Percentiles rank a stretch among this genome's conserved stretches.
These are phyloP conservation scores for Phoxinus phoxinus DNA, from an alignment of 2,113 vertebrate genomes.

Conservation along the genomic window DNA sequence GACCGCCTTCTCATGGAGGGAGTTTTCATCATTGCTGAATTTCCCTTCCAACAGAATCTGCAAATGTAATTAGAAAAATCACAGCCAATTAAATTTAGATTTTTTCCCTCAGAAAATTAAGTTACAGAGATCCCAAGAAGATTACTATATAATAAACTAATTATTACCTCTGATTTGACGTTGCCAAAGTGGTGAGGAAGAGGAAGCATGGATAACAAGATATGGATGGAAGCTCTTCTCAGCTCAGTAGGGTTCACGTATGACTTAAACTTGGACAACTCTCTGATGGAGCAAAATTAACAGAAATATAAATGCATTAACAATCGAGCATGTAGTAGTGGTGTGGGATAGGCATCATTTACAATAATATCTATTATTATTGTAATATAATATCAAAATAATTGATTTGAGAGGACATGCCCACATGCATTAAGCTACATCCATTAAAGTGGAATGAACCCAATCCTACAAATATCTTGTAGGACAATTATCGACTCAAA, in stretches of 20 bases:
- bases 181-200: conserved; percentile 89
- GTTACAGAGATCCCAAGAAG: neutral
- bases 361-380: no score
- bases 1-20: conserved; percentile 82
- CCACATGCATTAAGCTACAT: no score
- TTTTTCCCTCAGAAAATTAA: neutral
- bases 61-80: neutral
- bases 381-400: no score
- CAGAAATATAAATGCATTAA: neutral
- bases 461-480: no score
- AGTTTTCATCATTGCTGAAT: conserved; percentile 87
- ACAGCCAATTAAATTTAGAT: neutral
- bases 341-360: no score
- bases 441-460: no score
- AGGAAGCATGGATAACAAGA: conserved; percentile 89
- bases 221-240: conserved; percentile 89
- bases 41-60: conserved; percentile 90
- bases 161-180: conserved; percentile 86
- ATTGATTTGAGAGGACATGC: no score
- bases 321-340: neutral
- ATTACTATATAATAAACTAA: neutral
- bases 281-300: conserved; percentile 72
- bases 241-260: conserved; percentile 90
- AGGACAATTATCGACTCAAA: no score
- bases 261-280: conserved; percentile 88